phyloP scores from a whole-genome alignment of 1,140 invertebrate species.

The Anthonomus grandis region DNA sequence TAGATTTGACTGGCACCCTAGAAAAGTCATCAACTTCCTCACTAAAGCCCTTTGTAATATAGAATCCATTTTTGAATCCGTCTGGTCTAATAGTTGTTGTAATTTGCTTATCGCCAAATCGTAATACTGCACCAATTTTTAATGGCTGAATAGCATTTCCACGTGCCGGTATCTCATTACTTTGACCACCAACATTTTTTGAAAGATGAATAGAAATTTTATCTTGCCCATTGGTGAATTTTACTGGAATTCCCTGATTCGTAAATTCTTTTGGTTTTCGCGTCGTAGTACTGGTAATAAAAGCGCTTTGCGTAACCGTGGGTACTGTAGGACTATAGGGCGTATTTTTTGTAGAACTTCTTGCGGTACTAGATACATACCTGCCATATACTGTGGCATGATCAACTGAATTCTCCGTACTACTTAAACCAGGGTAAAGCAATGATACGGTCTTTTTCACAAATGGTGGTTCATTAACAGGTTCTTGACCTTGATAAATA shows the following conservation, averaged over 20 bases:
- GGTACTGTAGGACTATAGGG: conserved; percentile 21
- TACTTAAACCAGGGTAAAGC: conserved; percentile 6
- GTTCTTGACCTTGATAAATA: conserved; percentile 1
- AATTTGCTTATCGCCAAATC: not conserved
- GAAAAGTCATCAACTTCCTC: not conserved
- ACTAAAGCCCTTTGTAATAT: conserved; percentile 26
- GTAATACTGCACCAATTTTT: conserved; percentile 9
- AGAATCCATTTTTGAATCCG: conserved; percentile 24
- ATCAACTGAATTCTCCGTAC: conserved; percentile 23
- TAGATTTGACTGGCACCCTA: conserved; percentile 8
- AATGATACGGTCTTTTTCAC: conserved; percentile 20
- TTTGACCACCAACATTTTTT: conserved; percentile 24
- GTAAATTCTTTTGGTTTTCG: not conserved
- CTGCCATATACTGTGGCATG: conserved; percentile 31
- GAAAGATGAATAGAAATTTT: conserved; percentile 26
- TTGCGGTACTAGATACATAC: conserved; percentile 18
- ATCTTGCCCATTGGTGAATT: conserved; percentile 22
- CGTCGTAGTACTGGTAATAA: not conserved
- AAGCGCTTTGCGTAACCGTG: conserved; percentile 11
- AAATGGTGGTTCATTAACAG: conserved; percentile 25
- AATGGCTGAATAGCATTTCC: not conserved
- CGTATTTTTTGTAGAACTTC: not conserved
- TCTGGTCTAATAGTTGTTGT: not conserved
- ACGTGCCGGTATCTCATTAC: not conserved
- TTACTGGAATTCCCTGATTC: conserved; percentile 20